Percentiles rank a stretch among this genome's conserved stretches.
These are phyloP conservation scores for Periparus ater DNA, from an alignment of 2,797 vertebrate genomes.

Conservation along the genomic window DNA sequence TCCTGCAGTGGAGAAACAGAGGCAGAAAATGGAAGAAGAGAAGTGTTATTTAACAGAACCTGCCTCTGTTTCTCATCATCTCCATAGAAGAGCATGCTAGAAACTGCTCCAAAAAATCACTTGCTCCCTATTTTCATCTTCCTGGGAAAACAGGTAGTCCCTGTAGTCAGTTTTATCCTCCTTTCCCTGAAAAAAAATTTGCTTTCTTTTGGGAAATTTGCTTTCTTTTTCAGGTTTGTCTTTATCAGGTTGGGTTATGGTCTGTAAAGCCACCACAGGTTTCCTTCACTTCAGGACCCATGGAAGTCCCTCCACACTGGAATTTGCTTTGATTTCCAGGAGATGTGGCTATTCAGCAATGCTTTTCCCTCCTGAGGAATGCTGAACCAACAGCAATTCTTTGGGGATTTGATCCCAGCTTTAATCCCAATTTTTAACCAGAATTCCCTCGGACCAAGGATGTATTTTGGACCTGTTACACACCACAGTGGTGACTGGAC, in stretches of 20 bases:
- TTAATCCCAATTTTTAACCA: background rate
- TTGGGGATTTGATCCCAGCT: background rate
- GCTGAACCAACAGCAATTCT: fast-evolving
- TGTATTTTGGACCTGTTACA: background rate
- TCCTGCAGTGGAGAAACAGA: background rate
- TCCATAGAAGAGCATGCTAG: background rate
- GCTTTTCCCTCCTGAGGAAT: background rate
- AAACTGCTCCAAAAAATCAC: background rate
- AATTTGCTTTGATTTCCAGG: background rate
- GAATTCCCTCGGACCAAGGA: fast-evolving
- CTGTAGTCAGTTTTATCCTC: background rate
- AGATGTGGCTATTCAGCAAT: background rate
- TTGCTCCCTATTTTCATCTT: background rate
- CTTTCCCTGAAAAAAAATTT: background rate
- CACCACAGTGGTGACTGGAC: fast-evolving
- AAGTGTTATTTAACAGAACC: background rate
- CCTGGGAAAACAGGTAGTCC: background rate
- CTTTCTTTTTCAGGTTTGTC: background rate
- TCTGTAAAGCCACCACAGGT: background rate
- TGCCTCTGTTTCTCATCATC: background rate
- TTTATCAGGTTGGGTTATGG: background rate
- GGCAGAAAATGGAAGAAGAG: background rate
- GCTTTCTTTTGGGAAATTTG: background rate
- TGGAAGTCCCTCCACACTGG: background rate
- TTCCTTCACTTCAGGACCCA: background rate